These are phyloP conservation scores for Metacarcinus magister DNA, from an alignment of 2,888 invertebrate species.

Conservation along the genomic window DNA sequence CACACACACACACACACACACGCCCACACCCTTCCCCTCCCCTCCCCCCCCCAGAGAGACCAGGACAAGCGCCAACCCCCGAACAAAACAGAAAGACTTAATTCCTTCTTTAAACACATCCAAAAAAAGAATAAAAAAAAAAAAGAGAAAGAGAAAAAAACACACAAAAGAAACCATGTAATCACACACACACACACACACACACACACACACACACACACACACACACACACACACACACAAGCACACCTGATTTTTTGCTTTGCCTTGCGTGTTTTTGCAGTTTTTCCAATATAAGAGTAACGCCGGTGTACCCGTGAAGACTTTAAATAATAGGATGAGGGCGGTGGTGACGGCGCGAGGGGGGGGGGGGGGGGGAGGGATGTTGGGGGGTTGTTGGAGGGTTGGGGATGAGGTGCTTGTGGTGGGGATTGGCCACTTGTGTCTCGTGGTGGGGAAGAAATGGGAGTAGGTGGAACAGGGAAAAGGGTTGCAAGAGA, in stretches of 20 bases:
- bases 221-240: background rate
- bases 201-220: constrained; percentile 1
- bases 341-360: background rate
- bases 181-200: background rate
- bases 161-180: no score
- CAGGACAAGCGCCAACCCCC: no score
- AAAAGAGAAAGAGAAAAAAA: no score
- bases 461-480: background rate
- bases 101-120: no score
- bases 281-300: background rate
- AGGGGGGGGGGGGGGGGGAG: background rate
- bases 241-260: background rate
- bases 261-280: background rate
- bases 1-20: background rate
- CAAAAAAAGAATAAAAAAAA: no score
- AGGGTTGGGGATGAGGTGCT: background rate
- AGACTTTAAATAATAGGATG: background rate
- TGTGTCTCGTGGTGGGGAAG: constrained; percentile 6
- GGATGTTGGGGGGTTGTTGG: background rate
- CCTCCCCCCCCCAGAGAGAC: no score
- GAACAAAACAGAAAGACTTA: no score
- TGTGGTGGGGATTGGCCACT: background rate
- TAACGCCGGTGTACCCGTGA: background rate
- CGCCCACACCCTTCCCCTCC: background rate
- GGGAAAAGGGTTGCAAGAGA: background rate